phyloP scores from a whole-genome alignment of 92 coral and sea anemone genomes.

The Plumapathes pennacea region DNA sequence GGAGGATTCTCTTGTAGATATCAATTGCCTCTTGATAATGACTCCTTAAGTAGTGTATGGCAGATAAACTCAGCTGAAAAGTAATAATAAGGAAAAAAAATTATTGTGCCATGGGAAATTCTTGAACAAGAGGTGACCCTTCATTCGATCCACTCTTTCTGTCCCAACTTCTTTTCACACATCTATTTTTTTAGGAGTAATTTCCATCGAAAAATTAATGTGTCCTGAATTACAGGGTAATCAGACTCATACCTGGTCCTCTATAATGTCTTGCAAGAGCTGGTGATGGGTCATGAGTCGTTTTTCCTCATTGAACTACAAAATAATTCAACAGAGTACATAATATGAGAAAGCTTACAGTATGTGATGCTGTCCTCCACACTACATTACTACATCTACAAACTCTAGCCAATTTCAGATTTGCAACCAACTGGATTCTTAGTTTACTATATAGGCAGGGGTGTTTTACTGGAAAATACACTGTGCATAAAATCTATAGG shows the following conservation, averaged over 20 bases:
- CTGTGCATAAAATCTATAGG: too few species aligned
- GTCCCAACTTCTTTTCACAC: neutral
- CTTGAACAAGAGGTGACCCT: neutral
- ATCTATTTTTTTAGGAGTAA: neutral
- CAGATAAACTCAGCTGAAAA: slow-evolving; percentile 82
- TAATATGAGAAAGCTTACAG: neutral
- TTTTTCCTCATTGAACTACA: slow-evolving; percentile 93
- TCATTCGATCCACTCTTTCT: neutral
- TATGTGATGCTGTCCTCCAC: too few species aligned
- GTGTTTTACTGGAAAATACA: too few species aligned
- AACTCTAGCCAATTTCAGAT: too few species aligned
- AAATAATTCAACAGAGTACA: neutral
- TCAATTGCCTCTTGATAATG: slow-evolving; percentile 99
- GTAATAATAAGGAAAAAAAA: neutral
- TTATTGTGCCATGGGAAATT: neutral
- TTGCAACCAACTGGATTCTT: too few species aligned
- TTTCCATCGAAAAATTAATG: neutral
- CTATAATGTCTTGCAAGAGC: slow-evolving; percentile 90
- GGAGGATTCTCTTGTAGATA: slow-evolving; percentile 93
- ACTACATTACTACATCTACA: too few species aligned
- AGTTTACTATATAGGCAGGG: too few species aligned
- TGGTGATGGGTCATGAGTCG: slow-evolving; percentile 86
- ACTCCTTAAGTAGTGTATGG: slow-evolving; percentile 94
- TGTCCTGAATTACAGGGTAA: neutral
- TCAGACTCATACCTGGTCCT: slow-evolving; percentile 77